phyloP scores from a whole-genome alignment of 2,113 vertebrate species.

The Mesembrinibis cayennensis region DNA sequence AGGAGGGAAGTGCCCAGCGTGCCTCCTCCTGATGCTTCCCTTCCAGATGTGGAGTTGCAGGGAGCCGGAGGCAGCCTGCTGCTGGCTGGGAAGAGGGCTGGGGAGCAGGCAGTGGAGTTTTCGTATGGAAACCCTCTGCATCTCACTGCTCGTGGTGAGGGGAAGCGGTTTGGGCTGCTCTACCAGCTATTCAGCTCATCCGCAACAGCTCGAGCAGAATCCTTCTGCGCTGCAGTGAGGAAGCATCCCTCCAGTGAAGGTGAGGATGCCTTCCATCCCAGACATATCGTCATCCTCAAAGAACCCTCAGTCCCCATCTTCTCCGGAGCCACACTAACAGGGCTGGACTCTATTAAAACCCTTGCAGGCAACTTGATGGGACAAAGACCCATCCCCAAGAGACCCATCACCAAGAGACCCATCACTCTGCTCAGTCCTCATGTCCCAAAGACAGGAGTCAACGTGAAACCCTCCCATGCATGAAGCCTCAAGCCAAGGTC shows the following conservation, averaged over 20 bases:
- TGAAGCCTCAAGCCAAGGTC: neutral
- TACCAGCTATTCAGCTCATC: neutral
- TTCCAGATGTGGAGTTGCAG: conserved; percentile 47
- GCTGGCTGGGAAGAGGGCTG: neutral
- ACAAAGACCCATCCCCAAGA: neutral
- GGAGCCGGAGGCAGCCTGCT: neutral
- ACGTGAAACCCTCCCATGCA: accelerated
- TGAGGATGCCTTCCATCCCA: neutral
- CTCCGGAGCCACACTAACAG: neutral
- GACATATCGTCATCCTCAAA: neutral
- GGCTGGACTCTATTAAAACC: neutral
- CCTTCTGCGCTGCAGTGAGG: neutral
- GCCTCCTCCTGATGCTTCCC: neutral
- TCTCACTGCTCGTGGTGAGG: neutral
- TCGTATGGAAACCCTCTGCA: conserved; percentile 48
- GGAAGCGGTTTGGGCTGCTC: neutral
- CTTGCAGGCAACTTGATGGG: neutral
- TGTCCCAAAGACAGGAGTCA: neutral
- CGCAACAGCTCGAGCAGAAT: neutral
- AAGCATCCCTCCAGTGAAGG: neutral
- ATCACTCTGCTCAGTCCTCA: neutral
- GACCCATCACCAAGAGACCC: neutral
- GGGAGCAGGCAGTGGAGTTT: conserved; percentile 9
- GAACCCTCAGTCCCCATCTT: neutral
- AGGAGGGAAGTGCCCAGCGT: neutral